Conservation (phyloP, 2,888 invertebrate genomes). For the Phorcus lineatus region DNA sequence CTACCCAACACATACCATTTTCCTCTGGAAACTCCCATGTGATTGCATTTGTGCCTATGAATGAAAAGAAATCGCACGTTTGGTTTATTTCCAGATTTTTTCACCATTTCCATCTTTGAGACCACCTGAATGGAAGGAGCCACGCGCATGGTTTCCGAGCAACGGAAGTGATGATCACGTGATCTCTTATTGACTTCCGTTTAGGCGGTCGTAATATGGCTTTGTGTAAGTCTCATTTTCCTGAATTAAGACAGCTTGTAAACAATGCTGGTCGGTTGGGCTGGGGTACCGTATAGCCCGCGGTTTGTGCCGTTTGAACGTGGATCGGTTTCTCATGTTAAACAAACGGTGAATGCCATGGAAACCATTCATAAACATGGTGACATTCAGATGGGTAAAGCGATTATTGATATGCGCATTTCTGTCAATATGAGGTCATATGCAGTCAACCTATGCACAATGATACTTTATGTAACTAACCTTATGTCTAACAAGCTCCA, state of each 20-base stretch:
- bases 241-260: constrained; percentile 2
- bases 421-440: not conserved
- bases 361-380: not conserved
- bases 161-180: constrained; percentile 25
- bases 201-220: constrained; percentile 3
- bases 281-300: not conserved
- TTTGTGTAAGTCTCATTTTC: constrained; percentile 13
- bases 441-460: too few species aligned
- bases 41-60: constrained; percentile 7
- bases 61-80: constrained; percentile 13
- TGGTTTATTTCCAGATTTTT: constrained; percentile 13
- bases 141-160: constrained; percentile 23
- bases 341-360: not conserved
- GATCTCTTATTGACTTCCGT: constrained; percentile 11
- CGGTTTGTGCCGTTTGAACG: not conserved
- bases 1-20: constrained; percentile 2
- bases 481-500: too few species aligned
- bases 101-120: not conserved
- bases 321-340: constrained; percentile 4
- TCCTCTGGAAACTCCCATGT: not conserved
- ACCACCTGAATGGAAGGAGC: constrained; percentile 1
- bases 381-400: not conserved
- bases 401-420: not conserved
- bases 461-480: too few species aligned
- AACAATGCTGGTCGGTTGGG: not conserved